Evolutionary conservation across 2,888 invertebrate species (phyloP).

Genomic region (Sarcophaga rosellei): DNA sequence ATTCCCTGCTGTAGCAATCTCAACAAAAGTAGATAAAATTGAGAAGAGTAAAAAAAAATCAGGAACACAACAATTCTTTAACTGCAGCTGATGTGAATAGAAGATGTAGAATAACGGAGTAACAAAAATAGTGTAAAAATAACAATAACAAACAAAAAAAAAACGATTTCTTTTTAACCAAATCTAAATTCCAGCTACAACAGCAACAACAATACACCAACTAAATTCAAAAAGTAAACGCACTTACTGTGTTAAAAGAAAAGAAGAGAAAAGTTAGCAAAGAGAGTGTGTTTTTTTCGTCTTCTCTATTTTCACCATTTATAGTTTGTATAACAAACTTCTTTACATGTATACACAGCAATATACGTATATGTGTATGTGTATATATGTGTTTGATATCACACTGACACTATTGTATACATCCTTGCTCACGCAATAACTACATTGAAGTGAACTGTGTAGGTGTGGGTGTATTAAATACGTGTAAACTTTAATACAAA

Average conservation of each 20-base stretch:
- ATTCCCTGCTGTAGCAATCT: no score
- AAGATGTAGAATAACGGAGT: background rate
- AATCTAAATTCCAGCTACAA: background rate
- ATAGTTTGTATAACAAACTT: background rate
- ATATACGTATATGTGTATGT: background rate
- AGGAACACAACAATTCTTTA: no score
- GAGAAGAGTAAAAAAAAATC: no score
- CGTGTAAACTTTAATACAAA: no score
- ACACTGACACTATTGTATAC: no score
- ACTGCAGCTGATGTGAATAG: background rate
- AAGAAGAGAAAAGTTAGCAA: background rate
- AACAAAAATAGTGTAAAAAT: background rate
- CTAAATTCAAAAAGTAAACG: conserved; percentile 37
- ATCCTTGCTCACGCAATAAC: no score
- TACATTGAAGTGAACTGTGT: no score
- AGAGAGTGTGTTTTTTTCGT: conserved; percentile 6
- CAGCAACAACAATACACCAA: conserved; percentile 7
- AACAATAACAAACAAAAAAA: conserved; percentile 13
- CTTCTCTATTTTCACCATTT: background rate
- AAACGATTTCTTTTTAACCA: background rate
- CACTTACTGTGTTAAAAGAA: conserved; percentile 2
- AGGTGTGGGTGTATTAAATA: no score
- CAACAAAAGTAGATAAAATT: no score
- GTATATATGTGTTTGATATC: no score
- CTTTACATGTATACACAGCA: background rate